Evolutionary conservation across 2,113 vertebrate genomes (phyloP).

Genomic region (Heliornis fulica): DNA sequence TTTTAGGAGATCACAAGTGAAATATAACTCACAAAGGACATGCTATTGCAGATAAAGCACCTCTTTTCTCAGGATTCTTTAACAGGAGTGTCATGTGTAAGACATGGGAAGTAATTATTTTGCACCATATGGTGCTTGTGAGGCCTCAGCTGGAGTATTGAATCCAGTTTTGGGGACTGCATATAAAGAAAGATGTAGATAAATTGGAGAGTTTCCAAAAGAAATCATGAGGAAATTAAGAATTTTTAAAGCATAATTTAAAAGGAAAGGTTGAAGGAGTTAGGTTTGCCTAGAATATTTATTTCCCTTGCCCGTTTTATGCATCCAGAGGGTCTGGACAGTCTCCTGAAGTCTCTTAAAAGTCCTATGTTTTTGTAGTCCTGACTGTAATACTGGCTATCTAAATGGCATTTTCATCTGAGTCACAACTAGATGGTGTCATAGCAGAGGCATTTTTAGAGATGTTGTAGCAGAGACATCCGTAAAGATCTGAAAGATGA

Average conservation of each 20-base stretch:
- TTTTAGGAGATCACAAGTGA: not conserved
- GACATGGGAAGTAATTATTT: constrained; percentile 72
- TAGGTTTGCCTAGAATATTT: not conserved
- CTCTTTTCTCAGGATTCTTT: constrained; percentile 56
- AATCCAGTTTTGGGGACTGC: constrained; percentile 62
- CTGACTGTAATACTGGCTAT: not conserved
- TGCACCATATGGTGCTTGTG: constrained; percentile 67
- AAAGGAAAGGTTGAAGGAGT: not conserved
- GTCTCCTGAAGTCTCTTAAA: not conserved
- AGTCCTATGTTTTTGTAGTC: not conserved
- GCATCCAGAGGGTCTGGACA: not conserved
- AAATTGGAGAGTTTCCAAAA: constrained; percentile 61
- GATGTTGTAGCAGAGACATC: not conserved
- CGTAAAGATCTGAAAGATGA: not conserved
- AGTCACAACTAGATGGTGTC: not conserved
- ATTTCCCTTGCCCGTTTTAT: not conserved
- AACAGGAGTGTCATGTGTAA: constrained; percentile 69
- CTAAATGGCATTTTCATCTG: not conserved
- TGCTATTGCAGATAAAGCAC: constrained; percentile 54
- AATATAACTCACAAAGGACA: constrained; percentile 43
- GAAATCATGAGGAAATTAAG: constrained; percentile 46
- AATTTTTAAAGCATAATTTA: constrained; percentile 5
- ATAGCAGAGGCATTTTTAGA: not conserved
- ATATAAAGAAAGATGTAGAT: constrained; percentile 62
- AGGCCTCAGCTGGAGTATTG: constrained; percentile 69